Evolutionary conservation across 2,888 invertebrate genomes (phyloP).

Genomic region (Diarsia mendica): DNA sequence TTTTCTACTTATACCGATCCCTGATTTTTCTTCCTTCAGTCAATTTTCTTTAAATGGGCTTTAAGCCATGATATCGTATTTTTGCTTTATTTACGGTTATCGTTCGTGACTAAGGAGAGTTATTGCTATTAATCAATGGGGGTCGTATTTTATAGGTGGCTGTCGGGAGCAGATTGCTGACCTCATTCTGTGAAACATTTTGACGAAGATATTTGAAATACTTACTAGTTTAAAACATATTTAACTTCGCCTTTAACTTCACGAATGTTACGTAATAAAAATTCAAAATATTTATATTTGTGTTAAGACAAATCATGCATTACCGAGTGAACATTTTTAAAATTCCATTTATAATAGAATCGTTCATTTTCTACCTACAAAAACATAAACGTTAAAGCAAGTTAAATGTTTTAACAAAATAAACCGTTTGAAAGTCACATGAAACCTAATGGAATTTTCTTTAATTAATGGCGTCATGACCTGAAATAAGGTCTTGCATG

Average conservation of each 20-base stretch:
- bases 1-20: slow-evolving; percentile 42
- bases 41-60: slow-evolving; percentile 42
- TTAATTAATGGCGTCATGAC: slow-evolving; percentile 66
- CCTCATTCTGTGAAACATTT: slow-evolving; percentile 2
- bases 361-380: not conserved
- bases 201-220: not conserved
- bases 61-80: slow-evolving; percentile 32
- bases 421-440: slow-evolving; percentile 29
- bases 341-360: not conserved
- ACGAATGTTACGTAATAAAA: not conserved
- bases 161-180: slow-evolving; percentile 29
- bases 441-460: slow-evolving; percentile 44
- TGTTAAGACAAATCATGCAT: not conserved
- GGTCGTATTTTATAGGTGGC: slow-evolving; percentile 30
- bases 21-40: slow-evolving; percentile 53
- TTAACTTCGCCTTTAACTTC: not conserved
- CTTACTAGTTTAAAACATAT: not conserved
- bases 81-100: slow-evolving; percentile 53
- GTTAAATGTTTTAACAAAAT: slow-evolving; percentile 20
- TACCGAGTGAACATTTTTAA: not conserved
- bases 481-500: slow-evolving; percentile 80
- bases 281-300: not conserved
- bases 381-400: not conserved
- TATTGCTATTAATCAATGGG: slow-evolving; percentile 36
- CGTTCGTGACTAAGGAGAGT: slow-evolving; percentile 50